These are phyloP conservation scores for Pseudorhombus dupliciocellatus DNA, from an alignment of 2,113 vertebrate species.

Conservation along the genomic window DNA sequence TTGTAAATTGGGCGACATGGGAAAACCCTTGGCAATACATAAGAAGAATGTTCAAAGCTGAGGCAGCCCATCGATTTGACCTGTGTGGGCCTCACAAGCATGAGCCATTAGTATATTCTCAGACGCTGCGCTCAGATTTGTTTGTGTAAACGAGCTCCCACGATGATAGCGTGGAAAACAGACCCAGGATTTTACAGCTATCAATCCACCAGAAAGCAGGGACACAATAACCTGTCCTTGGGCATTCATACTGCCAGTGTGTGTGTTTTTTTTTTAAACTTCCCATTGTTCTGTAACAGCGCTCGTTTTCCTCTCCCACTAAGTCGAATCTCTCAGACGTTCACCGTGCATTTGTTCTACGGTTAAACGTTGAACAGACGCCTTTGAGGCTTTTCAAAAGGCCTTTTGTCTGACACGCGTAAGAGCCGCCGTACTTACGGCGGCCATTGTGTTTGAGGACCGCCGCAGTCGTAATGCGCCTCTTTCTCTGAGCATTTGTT, in stretches of 20 bases:
- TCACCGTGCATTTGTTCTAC: constrained; percentile 2
- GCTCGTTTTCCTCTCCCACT: background rate
- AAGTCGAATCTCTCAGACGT: constrained; percentile 32
- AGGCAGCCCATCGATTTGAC: constrained; percentile 80
- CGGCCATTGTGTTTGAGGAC: constrained; percentile 8
- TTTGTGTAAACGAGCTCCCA: constrained; percentile 77
- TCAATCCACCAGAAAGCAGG: constrained; percentile 60
- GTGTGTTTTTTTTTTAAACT: background rate
- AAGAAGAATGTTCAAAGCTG: constrained; percentile 70
- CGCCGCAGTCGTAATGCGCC: background rate
- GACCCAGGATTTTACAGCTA: constrained; percentile 57
- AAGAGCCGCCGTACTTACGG: constrained; percentile 26
- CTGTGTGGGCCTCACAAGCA: constrained; percentile 76
- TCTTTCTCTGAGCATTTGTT: constrained; percentile 15
- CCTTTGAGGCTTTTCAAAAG: constrained; percentile 18
- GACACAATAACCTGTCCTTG: constrained; percentile 73
- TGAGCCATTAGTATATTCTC: constrained; percentile 76
- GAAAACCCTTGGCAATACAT: constrained; percentile 79
- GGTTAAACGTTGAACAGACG: constrained; percentile 36
- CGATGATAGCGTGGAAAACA: constrained; percentile 58
- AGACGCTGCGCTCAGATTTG: constrained; percentile 70
- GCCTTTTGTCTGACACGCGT: constrained; percentile 18
- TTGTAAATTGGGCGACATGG: constrained; percentile 76
- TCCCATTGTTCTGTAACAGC: background rate
- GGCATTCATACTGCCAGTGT: constrained; percentile 49